phyloP scores from a whole-genome alignment of 2,797 vertebrate genomes.

The Florisuga fusca region DNA sequence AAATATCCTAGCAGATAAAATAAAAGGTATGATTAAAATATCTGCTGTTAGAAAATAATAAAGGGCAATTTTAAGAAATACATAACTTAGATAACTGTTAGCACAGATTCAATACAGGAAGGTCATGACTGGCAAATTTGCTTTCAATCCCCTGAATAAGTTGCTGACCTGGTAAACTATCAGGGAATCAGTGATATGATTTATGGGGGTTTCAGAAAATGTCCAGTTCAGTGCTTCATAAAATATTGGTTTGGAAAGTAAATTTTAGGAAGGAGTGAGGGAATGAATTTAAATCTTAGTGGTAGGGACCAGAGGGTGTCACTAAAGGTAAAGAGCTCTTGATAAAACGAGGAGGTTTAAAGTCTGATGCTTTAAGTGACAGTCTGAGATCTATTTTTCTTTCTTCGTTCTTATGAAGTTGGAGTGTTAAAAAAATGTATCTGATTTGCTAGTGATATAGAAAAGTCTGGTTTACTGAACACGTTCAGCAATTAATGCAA shows the following conservation, averaged over 20 bases:
- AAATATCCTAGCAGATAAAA: neutral
- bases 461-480: neutral
- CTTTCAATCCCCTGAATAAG: conserved; percentile 16
- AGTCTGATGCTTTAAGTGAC: neutral
- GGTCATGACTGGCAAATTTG: conserved; percentile 31
- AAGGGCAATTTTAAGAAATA: conserved; percentile 4
- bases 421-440: neutral
- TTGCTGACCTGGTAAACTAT: conserved; percentile 36
- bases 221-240: conserved; percentile 18
- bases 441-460: neutral
- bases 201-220: conserved; percentile 48
- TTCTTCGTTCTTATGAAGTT: neutral
- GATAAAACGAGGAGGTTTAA: conserved; percentile 24
- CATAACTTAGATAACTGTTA: neutral
- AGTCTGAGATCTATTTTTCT: neutral
- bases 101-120: neutral
- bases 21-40: neutral
- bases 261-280: conserved; percentile 38
- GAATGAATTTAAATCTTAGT: conserved; percentile 39
- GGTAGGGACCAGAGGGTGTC: conserved; percentile 69
- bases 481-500: neutral
- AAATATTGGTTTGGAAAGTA: conserved; percentile 45
- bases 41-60: neutral
- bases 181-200: conserved; percentile 30
- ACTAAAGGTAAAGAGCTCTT: conserved; percentile 71